A percentile compares a stretch with the other conserved stretches of the same genome.
Conservation (phyloP, 2,113 vertebrate genomes). For the Carassius gibelio region DNA sequence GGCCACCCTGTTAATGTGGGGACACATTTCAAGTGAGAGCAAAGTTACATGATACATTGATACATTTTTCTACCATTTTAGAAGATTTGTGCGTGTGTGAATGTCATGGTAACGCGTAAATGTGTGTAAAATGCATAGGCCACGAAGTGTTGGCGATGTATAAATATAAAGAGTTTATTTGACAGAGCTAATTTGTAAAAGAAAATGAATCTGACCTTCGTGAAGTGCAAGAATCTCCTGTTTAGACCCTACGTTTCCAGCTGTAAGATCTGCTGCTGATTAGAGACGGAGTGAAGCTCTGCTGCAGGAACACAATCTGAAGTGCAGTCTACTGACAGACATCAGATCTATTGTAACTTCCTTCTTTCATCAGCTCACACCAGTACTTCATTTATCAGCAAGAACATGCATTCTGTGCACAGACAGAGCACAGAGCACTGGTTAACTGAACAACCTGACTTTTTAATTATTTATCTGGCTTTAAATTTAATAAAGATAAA, state of each 20-base stretch:
- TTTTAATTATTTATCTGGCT: too few relatives aligned
- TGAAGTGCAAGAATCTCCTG: background rate
- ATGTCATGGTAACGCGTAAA: too few relatives aligned
- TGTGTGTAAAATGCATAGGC: too few relatives aligned
- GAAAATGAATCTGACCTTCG: background rate
- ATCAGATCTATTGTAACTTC: background rate
- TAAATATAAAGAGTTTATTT: background rate
- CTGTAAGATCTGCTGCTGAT: background rate
- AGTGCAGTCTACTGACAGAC: background rate
- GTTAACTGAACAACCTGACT: too few relatives aligned
- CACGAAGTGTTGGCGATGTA: too few relatives aligned
- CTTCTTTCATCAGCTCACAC: background rate
- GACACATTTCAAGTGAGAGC: too few relatives aligned
- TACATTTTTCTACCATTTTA: too few relatives aligned
- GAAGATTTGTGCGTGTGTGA: too few relatives aligned
- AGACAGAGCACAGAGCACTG: too few relatives aligned
- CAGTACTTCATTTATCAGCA: background rate
- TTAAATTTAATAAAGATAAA: too few relatives aligned
- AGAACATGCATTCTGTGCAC: background rate
- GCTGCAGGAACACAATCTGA: background rate
- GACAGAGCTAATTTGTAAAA: background rate
- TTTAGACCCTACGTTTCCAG: background rate
- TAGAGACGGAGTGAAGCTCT: background rate
- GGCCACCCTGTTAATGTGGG: too few relatives aligned
- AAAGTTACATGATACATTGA: too few relatives aligned